Evolutionary conservation across 2,797 vertebrate species (phyloP), one percentile per base, ranked within the genome.

Genomic region (Fistularia commersonii): DNA sequence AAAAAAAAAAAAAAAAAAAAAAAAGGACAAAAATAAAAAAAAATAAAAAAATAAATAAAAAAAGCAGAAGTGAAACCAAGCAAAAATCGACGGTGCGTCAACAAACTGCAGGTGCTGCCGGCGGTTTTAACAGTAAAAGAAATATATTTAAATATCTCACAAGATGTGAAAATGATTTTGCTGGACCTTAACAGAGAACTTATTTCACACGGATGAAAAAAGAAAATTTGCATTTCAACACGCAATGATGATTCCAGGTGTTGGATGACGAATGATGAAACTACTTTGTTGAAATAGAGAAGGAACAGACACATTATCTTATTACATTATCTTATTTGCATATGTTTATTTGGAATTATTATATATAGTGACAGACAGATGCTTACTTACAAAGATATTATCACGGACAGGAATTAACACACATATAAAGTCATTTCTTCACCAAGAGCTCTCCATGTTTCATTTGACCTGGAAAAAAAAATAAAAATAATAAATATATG

Each of bases 41-140:
- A n/a, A n/a, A n/a, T n/a, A 36, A 1, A 31, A 41, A 34, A 49
- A 61, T 66, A 69, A 72, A 69, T 66, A 52, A 10, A 32, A 34
- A 60, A 68, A 36, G 38, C 55, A 81, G 83, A 87, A 87, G 68
- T 79, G 83, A 86, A 82, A 85, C 61, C n/a, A 7, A 3, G 31
- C 33, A 10, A 45, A 38, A 54, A 60, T 62, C 72, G 74, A 72
- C 46, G n/a, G 47, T 59, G 80, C 81, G 45, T 76, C 32, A 23
- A 58, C 76, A 56, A 39, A 66, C 52, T 54, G 9, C 84, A 84
- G 86, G 77, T 88, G 32, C 42, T 67, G 56, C 44, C 61, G 45
- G 55, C 76, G 72, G 72, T 60, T 72, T 56, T 58, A 40, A 14
- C 15, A 4, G 43, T 34, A 12, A 34, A 4, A 9, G 34, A 1